These are phyloP conservation scores for Sebastes kiyomatsui DNA, from an alignment of 2,797 vertebrate genomes.

Conservation along the genomic window DNA sequence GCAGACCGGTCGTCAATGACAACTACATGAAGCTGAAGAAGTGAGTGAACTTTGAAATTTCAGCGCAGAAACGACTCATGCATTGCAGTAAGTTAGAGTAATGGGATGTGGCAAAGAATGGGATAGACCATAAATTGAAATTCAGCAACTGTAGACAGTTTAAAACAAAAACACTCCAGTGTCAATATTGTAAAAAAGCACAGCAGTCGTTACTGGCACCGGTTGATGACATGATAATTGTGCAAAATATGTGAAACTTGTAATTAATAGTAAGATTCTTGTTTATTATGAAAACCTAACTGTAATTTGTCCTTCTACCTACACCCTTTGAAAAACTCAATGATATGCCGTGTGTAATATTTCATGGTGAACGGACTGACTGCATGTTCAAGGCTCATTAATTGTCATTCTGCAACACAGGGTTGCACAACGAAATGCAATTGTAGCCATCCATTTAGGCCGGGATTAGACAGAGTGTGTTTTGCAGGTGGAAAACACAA, in stretches of 20 bases:
- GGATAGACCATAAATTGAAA: neutral
- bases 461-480: fast-evolving
- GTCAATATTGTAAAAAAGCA: neutral
- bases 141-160: neutral
- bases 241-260: neutral
- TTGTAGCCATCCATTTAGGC: too few relatives aligned
- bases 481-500: neutral
- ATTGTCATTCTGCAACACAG: too few relatives aligned
- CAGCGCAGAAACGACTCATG: neutral
- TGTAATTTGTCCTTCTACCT: neutral
- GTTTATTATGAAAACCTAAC: neutral
- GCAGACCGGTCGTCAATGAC: conserved; percentile 89
- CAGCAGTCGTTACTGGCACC: neutral
- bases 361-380: neutral
- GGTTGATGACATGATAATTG: neutral
- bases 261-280: too few relatives aligned
- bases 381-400: neutral
- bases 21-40: conserved; percentile 94
- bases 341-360: neutral
- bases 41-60: conserved; percentile 73
- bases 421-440: neutral
- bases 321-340: neutral
- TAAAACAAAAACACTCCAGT: neutral
- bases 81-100: too few relatives aligned
- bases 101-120: neutral